Percentiles rank a stretch among this genome's conserved stretches.
Conservation (phyloP, 2,113 vertebrate genomes). For the Glareola pratincola region DNA sequence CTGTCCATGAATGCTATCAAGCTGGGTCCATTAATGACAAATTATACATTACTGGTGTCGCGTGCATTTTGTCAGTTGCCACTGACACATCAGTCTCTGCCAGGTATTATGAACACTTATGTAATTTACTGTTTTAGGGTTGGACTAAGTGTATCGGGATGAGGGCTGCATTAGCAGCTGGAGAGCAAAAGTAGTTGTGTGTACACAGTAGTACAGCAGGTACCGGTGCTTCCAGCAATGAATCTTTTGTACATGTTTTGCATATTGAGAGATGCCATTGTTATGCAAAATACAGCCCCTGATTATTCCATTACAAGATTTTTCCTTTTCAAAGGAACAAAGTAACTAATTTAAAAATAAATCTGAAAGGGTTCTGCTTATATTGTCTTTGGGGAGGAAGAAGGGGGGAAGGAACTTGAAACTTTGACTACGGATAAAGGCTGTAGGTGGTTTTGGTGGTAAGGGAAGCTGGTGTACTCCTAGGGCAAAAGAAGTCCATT, state of each 20-base stretch:
- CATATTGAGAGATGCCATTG: neutral
- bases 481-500: neutral
- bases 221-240: neutral
- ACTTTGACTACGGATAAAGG: neutral
- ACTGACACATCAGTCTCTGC: neutral
- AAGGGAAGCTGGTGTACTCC: neutral
- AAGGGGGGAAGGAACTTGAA: neutral
- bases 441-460: neutral
- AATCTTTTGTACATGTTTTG: neutral
- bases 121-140: neutral
- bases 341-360: neutral
- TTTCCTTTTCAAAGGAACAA: neutral
- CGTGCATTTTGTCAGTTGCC: neutral
- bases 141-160: neutral
- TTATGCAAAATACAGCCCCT: neutral
- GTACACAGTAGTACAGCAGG: neutral
- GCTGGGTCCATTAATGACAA: neutral
- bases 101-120: neutral
- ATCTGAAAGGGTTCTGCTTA: neutral
- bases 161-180: neutral
- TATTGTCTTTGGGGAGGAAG: neutral
- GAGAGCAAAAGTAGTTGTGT: neutral
- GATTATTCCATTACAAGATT: slow-evolving; percentile 10
- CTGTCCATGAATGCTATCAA: neutral
- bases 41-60: neutral